Evolutionary conservation across 2,797 vertebrate species (phyloP), one percentile per base, ranked within the genome.

Genomic region (Chrosomus eos): DNA sequence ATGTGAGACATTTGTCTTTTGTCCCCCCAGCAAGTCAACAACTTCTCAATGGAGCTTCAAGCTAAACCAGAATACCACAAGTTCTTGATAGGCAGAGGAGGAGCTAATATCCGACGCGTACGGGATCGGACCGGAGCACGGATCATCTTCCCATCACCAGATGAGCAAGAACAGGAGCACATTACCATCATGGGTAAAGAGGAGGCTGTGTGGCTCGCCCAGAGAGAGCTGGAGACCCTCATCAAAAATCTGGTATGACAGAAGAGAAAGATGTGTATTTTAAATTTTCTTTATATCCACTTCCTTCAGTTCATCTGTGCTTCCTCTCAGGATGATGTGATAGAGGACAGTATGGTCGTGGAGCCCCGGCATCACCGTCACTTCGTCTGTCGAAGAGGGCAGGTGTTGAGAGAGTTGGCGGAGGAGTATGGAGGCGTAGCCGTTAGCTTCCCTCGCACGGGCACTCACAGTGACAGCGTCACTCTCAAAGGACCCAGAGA

Each of bases 381-480:
- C 90, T 96, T 96, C 10, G 94, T 96, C 86, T 95, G 95, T 43
- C 93, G 94, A 82, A 92, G 94, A 53, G 95, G 94, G 2, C 95
- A 96, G 88, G 94, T 97, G 84, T 93, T 97, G 85, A 88, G 93
- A 67, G 95, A 96, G 92, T 92, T 96, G 77, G 93, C 93, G 0
- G 95, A 96, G 86, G 95, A 96, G 83, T 97, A 96, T 18, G 96
- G 96, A 0, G 95, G 95, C 0, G 94, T 97, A n/a, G 94, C 95
- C 0, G 94, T 97, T 80, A 96, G 93, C 90, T 96, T 97, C 85
- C 95, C 96, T 16, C 94, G 94, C 3, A 96, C 94, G 0, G 96
- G 96, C 2, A 91, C 93, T 23, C 93, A 95, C 91, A 96, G 93
- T 38, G 94, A 95, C 89, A 91, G 90, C 28, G 92, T 97, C 88